Percentiles rank a stretch among this genome's conserved stretches.
Evolutionary conservation across 1,140 invertebrate genomes (phyloP).

Genomic region (Coelopa frigida): DNA sequence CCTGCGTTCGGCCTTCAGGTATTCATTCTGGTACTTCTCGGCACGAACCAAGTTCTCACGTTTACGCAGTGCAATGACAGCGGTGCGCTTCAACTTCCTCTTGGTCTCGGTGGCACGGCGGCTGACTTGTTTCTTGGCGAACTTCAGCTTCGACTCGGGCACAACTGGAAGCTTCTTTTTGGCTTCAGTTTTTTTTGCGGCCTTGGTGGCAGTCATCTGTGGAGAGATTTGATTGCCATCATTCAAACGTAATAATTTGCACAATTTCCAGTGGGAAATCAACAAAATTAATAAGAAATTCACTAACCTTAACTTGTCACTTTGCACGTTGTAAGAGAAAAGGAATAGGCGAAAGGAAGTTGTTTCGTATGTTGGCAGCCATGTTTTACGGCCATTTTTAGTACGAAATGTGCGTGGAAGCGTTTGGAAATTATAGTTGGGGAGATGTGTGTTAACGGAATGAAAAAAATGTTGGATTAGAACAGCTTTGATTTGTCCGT

Average conservation of each 20-base stretch:
- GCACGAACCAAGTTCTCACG: constrained; percentile 80
- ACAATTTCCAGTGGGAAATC: neutral
- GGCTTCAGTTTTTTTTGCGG: constrained; percentile 21
- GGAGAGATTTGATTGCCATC: constrained; percentile 21
- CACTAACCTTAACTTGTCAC: constrained; percentile 44
- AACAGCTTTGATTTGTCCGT: no score
- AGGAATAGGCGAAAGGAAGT: constrained; percentile 44
- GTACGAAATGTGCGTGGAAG: no score
- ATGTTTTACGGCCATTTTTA: no score
- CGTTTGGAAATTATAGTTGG: no score
- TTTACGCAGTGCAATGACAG: constrained; percentile 36
- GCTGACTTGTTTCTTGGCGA: constrained; percentile 75
- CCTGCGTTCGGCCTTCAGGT: constrained; percentile 66
- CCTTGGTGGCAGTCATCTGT: constrained; percentile 42
- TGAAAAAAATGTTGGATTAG: no score
- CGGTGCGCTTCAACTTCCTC: constrained; percentile 34
- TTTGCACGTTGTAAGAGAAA: constrained; percentile 45
- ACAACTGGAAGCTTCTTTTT: constrained; percentile 76
- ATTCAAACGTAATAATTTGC: constrained; percentile 10
- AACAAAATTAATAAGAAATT: constrained; percentile 17
- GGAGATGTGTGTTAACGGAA: no score
- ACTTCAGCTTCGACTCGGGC: constrained; percentile 92
- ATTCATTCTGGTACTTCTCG: constrained; percentile 93
- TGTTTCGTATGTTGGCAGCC: constrained; percentile 14
- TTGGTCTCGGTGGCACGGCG: constrained; percentile 58